Conservation (phyloP, 2,888 invertebrate species). For the Trissolcus brochymenae region DNA sequence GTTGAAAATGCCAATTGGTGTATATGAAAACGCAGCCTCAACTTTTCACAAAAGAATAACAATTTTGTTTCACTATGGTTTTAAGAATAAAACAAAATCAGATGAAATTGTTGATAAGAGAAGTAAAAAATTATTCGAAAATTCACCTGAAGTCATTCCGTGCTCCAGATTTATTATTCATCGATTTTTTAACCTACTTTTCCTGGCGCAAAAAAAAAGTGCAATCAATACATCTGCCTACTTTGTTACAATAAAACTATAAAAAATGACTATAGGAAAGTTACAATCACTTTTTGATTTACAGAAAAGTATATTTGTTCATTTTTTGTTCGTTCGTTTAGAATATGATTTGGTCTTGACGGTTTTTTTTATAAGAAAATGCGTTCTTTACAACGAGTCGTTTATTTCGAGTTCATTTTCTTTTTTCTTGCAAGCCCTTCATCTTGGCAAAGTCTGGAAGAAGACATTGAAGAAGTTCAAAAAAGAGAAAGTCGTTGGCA, state of each 20-base stretch:
- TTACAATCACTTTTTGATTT: too few species aligned
- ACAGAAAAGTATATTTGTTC: neutral
- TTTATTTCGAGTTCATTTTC: conserved; percentile 15
- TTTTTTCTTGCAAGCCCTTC: conserved; percentile 7
- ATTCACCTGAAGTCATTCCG: conserved; percentile 13
- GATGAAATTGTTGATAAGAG: neutral
- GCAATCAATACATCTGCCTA: conserved; percentile 3
- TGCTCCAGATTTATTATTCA: conserved; percentile 13
- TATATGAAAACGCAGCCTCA: too few species aligned
- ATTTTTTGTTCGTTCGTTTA: neutral
- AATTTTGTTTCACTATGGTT: too few species aligned
- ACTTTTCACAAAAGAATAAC: too few species aligned
- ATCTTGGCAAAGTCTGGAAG: conserved; percentile 6
- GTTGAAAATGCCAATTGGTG: neutral
- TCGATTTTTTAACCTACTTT: conserved; percentile 5
- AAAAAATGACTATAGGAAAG: too few species aligned
- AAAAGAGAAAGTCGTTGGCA: conserved; percentile 23
- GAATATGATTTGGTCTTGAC: too few species aligned
- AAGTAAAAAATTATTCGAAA: neutral
- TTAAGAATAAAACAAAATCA: neutral
- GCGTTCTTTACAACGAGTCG: conserved; percentile 1
- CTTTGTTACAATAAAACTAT: neutral
- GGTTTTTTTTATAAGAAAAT: conserved; percentile 2
- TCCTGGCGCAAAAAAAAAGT: neutral
- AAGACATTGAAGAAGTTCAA: conserved; percentile 8